Conservation (phyloP, 2,797 vertebrate species). For the Caiman crocodilus region DNA sequence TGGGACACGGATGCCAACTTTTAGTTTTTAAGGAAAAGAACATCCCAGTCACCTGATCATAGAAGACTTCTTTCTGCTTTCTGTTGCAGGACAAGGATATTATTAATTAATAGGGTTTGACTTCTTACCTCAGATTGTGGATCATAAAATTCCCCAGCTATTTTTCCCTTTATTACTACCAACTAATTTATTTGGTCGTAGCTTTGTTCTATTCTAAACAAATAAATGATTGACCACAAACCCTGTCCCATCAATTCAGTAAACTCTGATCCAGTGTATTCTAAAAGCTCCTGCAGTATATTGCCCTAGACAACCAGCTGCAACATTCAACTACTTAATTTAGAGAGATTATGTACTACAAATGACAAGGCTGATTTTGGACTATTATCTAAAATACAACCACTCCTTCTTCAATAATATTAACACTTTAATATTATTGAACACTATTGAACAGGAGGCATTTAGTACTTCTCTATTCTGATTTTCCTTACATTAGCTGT, state of each 20-base stretch:
- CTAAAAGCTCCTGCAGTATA: rapidly evolving
- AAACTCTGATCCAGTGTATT: rapidly evolving
- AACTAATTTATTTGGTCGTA: not conserved
- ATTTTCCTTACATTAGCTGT: not conserved
- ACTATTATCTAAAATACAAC: not conserved
- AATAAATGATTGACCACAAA: rapidly evolving
- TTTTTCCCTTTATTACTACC: not conserved
- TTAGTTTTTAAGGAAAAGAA: not conserved
- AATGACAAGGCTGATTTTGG: not conserved
- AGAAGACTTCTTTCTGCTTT: not conserved
- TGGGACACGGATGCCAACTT: not conserved
- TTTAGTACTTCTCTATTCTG: not conserved
- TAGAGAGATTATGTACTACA: not conserved
- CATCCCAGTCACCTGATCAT: rapidly evolving
- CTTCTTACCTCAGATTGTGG: not conserved
- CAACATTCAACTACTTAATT: rapidly evolving
- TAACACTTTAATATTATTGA: not conserved
- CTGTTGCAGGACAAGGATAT: not conserved
- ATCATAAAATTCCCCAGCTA: not conserved
- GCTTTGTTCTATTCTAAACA: not conserved
- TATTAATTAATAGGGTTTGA: not conserved
- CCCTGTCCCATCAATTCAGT: not conserved
- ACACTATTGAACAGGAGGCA: not conserved
- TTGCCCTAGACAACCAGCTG: not conserved
- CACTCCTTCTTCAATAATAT: not conserved